Conservation (phyloP, 2,888 invertebrate genomes). For the Drosophila recens region DNA sequence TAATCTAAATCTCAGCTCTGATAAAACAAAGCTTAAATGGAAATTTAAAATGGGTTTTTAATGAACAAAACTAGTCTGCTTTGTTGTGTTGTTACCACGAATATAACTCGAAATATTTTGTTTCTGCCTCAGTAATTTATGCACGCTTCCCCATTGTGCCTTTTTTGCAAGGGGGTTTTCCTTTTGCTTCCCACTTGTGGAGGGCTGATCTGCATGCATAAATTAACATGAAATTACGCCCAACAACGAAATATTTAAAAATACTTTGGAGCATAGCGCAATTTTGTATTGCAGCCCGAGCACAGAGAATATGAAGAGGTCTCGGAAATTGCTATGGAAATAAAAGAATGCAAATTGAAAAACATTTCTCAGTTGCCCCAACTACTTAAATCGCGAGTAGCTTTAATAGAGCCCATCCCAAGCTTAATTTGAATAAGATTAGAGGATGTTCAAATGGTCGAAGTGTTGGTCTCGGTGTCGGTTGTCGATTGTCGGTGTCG, state of each 20-base stretch:
- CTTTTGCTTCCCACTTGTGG: neutral
- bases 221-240: conserved; percentile 71
- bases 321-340: conserved; percentile 40
- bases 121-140: conserved; percentile 53
- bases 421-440: conserved; percentile 34
- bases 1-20: neutral
- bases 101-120: conserved; percentile 45
- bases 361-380: neutral
- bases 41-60: conserved; percentile 48
- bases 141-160: conserved; percentile 38
- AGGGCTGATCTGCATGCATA: conserved; percentile 61
- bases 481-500: conserved; percentile 14
- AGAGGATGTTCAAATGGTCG: conserved; percentile 1
- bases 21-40: neutral
- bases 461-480: neutral
- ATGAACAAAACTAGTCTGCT: conserved; percentile 52
- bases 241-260: conserved; percentile 42
- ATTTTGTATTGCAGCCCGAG: conserved; percentile 40
- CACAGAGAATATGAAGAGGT: conserved; percentile 7
- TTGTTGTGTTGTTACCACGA: conserved; percentile 25
- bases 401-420: conserved; percentile 23
- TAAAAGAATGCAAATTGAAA: conserved; percentile 38
- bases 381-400: conserved; percentile 10
- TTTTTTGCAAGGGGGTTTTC: neutral
- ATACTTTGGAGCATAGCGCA: conserved; percentile 49